phyloP scores from a whole-genome alignment of 1,140 invertebrate genomes.

The Panagrolaimus sp. region DNA sequence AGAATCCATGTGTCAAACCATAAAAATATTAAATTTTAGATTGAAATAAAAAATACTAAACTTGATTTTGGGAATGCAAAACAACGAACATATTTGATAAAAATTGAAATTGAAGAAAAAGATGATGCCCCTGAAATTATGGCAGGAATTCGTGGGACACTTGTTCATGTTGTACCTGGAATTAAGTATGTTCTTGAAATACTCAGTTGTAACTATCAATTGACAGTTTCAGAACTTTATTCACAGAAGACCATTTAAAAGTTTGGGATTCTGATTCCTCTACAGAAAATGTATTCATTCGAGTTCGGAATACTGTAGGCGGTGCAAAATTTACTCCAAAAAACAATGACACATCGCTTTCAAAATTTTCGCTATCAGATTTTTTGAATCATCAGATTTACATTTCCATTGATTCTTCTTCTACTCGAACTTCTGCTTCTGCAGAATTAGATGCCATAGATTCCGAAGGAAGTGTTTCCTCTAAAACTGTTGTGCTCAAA shows the following conservation, averaged over 20 bases:
- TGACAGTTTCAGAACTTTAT: slow-evolving; percentile 17
- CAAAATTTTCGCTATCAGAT: slow-evolving; percentile 42
- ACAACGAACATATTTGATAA: slow-evolving; percentile 16
- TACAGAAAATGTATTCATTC: slow-evolving; percentile 37
- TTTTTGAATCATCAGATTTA: slow-evolving; percentile 37
- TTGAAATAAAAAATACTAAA: slow-evolving; percentile 7
- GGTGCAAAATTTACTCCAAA: slow-evolving; percentile 24
- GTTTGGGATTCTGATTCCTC: slow-evolving; percentile 43
- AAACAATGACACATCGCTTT: slow-evolving; percentile 17
- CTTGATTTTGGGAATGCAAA: not conserved
- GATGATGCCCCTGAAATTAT: slow-evolving; percentile 45
- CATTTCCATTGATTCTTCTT: slow-evolving; percentile 14
- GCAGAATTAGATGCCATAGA: slow-evolving; percentile 26
- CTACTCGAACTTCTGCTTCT: slow-evolving; percentile 8
- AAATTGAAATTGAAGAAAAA: slow-evolving; percentile 37
- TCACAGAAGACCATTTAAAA: slow-evolving; percentile 29
- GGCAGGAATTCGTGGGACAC: slow-evolving; percentile 25
- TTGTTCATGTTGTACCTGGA: slow-evolving; percentile 32
- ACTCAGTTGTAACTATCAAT: not conserved
- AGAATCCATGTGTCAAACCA: not conserved
- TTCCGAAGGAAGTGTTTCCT: slow-evolving; percentile 18
- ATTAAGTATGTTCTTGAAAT: slow-evolving; percentile 26
- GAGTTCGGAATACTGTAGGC: slow-evolving; percentile 19
- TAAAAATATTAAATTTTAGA: too few species aligned
- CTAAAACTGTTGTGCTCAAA: slow-evolving; percentile 21